These are phyloP conservation scores for Lucilia cuprina DNA, from an alignment of 1,140 invertebrate genomes.

Conservation along the genomic window DNA sequence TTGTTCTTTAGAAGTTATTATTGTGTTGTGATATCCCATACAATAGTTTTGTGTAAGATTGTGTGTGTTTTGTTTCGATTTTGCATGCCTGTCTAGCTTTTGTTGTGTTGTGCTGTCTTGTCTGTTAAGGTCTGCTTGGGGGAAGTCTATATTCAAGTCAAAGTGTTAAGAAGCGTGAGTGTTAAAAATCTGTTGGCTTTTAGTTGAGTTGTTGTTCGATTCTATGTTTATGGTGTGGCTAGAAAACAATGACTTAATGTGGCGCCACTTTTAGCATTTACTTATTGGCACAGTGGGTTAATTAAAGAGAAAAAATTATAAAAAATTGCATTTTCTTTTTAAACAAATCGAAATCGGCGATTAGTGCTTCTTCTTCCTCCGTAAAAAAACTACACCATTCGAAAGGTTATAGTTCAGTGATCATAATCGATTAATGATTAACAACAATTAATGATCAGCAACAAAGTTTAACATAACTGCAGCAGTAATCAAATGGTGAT, in stretches of 20 bases:
- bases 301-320: background rate
- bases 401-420: too few relatives aligned
- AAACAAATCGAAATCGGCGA: too few relatives aligned
- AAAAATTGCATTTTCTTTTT: too few relatives aligned
- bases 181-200: constrained; percentile 10
- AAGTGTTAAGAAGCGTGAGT: constrained; percentile 30
- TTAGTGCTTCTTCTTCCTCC: too few relatives aligned
- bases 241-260: background rate
- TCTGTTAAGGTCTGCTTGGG: background rate
- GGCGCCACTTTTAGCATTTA: background rate
- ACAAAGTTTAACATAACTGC: too few relatives aligned
- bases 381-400: too few relatives aligned
- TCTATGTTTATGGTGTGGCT: background rate
- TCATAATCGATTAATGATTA: too few relatives aligned
- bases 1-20: background rate
- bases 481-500: too few relatives aligned
- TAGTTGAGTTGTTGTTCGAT: background rate
- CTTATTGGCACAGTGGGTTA: background rate
- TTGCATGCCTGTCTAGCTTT: background rate
- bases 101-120: background rate
- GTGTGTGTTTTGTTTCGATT: background rate
- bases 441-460: too few relatives aligned
- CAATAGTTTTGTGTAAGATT: background rate
- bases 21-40: background rate
- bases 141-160: background rate